Base-by-base conservation (phyloP, 2,113 vertebrate genomes). In the Clarias magur region DNA sequence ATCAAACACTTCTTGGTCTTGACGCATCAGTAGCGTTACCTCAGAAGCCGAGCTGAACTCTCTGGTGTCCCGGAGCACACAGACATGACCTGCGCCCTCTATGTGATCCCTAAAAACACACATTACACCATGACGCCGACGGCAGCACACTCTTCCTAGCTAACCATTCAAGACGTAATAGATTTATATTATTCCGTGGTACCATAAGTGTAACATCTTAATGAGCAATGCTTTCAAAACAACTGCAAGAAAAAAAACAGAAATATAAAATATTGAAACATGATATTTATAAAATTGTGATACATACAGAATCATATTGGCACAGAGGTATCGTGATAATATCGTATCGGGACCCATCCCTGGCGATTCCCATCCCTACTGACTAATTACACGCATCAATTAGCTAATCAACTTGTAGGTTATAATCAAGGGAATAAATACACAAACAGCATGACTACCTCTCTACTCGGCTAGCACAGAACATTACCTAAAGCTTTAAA, bases 31-130 rank as follows among this genome's bases (percentile, higher is more conserved):
- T 6, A 83, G 8, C 7, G 95, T 91, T 63, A 98, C 90, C 59
- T 96, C 95, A 11, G 92, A 82, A 0, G 96, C 81, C 23, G 95
- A 96, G 42, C 93, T 91, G 82, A 95, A 96, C 56, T 94, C 92
- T 59, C 90, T 92, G 60, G 93, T 94, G 90, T 99, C 96, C 88
- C 93, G 94, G 53, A 99, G 96, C 57, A 95, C 83, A 81, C 98
- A 99, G 17, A 70, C 76, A 23, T 99, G 98, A 27, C 97, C 98
- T 2, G 95, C 96, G 4, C 95, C 95, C 84, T 96, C 95, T 0
- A 99, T 95, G 86, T 99, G 96, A 88, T 90, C 91, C 91, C 97
- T 99, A 86, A 19, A 80, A 67, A 54, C 63, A 82, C 23, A 83
- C 42, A 27, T 53, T 17, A 54, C 7, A 87, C 70, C 0, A 34